phyloP scores from a whole-genome alignment of 1,140 invertebrate genomes.

The Asobara japonica region DNA sequence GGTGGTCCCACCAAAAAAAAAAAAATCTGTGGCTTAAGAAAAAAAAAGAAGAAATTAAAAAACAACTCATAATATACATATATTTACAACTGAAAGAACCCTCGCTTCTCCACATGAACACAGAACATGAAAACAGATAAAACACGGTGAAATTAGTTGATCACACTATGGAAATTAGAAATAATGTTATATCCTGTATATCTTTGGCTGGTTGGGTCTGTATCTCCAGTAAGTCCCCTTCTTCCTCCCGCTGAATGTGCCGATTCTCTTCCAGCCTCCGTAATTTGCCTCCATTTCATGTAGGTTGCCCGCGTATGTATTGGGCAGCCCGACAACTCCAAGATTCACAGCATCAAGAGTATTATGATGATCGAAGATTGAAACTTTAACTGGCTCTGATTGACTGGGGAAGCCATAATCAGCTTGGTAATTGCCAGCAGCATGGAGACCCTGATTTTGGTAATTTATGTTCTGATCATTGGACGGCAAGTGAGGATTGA shows the following conservation, averaged over 20 bases:
- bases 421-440: no score
- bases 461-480: not conserved
- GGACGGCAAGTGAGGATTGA: constrained; percentile 18
- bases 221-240: constrained; percentile 1
- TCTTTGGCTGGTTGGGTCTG: not conserved
- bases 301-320: not conserved
- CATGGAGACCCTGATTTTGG: no score
- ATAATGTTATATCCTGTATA: not conserved
- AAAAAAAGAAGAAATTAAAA: not conserved
- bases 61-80: not conserved
- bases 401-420: not conserved
- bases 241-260: not conserved
- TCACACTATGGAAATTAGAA: not conserved
- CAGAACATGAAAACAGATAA: not conserved
- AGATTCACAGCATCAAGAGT: not conserved
- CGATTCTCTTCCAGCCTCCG: not conserved
- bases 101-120: not conserved
- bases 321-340: not conserved
- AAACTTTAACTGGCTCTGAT: constrained; percentile 9
- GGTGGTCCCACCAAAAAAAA: not conserved
- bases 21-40: not conserved
- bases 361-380: constrained; percentile 10
- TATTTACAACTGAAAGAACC: not conserved
- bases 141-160: not conserved
- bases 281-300: not conserved